Percentiles rank a stretch among this genome's conserved stretches.
Evolutionary conservation across 2,797 vertebrate genomes (phyloP).

Genomic region (Sebastes glaucus): DNA sequence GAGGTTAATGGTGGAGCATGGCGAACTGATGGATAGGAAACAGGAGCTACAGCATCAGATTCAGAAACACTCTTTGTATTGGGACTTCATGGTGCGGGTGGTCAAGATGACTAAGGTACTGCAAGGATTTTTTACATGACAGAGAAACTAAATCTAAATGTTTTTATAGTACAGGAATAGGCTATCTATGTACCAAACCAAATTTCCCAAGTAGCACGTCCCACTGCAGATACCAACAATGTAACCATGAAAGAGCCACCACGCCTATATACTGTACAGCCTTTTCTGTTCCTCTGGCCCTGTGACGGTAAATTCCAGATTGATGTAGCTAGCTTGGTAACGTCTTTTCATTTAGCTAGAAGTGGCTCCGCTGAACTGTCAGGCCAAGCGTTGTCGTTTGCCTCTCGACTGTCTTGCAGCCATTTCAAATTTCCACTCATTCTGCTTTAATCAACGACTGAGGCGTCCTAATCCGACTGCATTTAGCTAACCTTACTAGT

Average conservation of each 20-base stretch:
- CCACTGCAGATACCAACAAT: not conserved
- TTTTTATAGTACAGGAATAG: not conserved
- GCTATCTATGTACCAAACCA: not conserved
- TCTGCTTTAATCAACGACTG: too few relatives aligned
- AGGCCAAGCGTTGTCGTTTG: too few relatives aligned
- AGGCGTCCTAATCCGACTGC: too few relatives aligned
- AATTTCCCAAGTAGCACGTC: not conserved
- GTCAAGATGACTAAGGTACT: constrained; percentile 77
- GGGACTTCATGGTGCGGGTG: constrained; percentile 73
- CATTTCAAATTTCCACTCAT: too few relatives aligned
- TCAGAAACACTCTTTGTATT: constrained; percentile 61
- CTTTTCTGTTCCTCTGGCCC: too few relatives aligned
- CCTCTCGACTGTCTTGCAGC: too few relatives aligned
- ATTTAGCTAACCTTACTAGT: too few relatives aligned
- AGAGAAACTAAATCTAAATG: not conserved
- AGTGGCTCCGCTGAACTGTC: not conserved
- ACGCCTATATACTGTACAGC: too few relatives aligned
- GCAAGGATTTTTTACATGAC: not conserved
- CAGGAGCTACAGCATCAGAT: constrained; percentile 66
- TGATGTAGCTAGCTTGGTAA: not conserved
- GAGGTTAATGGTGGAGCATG: constrained; percentile 62
- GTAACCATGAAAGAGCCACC: not conserved
- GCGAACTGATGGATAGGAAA: constrained; percentile 59
- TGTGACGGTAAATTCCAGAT: not conserved
- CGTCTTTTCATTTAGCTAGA: not conserved